A percentile compares a stretch with the other conserved stretches of the same genome.
These are phyloP conservation scores for Heteropelma amictum DNA, from an alignment of 2,888 invertebrate species.

Conservation along the genomic window DNA sequence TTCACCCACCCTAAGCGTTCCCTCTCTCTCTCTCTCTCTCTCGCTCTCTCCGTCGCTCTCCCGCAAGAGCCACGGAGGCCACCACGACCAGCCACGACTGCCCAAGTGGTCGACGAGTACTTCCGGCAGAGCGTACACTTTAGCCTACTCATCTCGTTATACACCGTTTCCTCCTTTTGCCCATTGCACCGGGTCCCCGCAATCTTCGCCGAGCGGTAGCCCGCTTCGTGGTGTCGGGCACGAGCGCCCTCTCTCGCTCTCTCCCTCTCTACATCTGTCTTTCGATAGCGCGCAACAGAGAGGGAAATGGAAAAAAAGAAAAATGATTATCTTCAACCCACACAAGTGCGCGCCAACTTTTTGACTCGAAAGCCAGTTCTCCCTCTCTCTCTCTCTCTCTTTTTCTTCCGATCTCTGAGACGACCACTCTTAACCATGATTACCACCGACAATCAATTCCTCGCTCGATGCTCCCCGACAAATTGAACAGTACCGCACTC, in stretches of 20 bases:
- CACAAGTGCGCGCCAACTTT: too few relatives aligned
- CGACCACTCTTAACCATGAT: not conserved
- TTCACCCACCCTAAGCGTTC: not conserved
- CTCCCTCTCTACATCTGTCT: not conserved
- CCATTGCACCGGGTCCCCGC: slow-evolving; percentile 11
- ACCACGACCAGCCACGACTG: slow-evolving; percentile 47
- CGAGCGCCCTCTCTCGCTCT: slow-evolving; percentile 38
- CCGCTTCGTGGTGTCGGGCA: slow-evolving; percentile 47
- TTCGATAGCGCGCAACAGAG: not conserved
- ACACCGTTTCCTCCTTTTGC: slow-evolving; percentile 58
- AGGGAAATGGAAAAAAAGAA: too few relatives aligned
- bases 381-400: not conserved
- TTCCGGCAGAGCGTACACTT: slow-evolving; percentile 61
- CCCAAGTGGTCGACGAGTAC: slow-evolving; percentile 63
- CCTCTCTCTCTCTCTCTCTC: slow-evolving; percentile 9
- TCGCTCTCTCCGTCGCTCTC: slow-evolving; percentile 1
- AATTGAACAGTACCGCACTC: too few relatives aligned
- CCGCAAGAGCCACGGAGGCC: slow-evolving; percentile 37
- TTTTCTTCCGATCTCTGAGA: not conserved
- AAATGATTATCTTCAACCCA: too few relatives aligned
- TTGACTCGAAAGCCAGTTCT: not conserved
- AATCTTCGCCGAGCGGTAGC: not conserved
- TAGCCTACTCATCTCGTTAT: slow-evolving; percentile 59
- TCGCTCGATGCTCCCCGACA: too few relatives aligned
- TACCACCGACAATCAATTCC: too few relatives aligned